Evolutionary conservation across 2,797 vertebrate genomes (phyloP), one percentile per base, ranked within the genome.

Genomic region (Leuciscus waleckii): DNA sequence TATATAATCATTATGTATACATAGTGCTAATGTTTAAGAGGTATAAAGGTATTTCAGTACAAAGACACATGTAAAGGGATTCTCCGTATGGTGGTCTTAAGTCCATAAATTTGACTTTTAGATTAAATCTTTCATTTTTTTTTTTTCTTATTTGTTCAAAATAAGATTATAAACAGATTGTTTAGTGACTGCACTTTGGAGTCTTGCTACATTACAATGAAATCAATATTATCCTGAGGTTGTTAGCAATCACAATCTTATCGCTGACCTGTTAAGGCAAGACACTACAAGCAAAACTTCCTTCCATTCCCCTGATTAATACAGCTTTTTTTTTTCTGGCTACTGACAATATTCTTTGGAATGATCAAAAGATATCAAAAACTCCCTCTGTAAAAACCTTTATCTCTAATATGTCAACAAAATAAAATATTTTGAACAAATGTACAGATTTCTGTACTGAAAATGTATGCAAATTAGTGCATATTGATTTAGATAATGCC

Each of bases 191-290:
- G 85, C 83, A 86, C 56, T 17, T 85, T 86, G 89, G 88, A 88
- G 92, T 89, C 81, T 84, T 95, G 95, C 95, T 96, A 96, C 95
- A 95, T 94, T 93, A 91, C 86, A 88, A 89, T 87, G 86, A 88
- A 81, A 89, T 88, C 77, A 90, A 87, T 91, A 89, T 93, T 93
- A 93, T 94, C 95, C 95, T 96, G 95, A 96, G 96, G 92, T 94
- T 94, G 91, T 88, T 88, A 87, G 92, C 88, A 90, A 49, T 94
- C 92, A 91, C 89, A 29, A 85, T 90, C 90, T 73, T 88, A 88
- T 90, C 84, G 16, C 82, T 83, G 17, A 84, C 43, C 63, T 3
- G 43, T 68, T 68, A 69, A 54, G 79, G 79, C 63, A 81, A 69
- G 79, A 81, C 79, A 81, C 79, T 35, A 80, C 61, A 79, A 32